Conservation (phyloP, 2,797 vertebrate genomes). For the Netta rufina region DNA sequence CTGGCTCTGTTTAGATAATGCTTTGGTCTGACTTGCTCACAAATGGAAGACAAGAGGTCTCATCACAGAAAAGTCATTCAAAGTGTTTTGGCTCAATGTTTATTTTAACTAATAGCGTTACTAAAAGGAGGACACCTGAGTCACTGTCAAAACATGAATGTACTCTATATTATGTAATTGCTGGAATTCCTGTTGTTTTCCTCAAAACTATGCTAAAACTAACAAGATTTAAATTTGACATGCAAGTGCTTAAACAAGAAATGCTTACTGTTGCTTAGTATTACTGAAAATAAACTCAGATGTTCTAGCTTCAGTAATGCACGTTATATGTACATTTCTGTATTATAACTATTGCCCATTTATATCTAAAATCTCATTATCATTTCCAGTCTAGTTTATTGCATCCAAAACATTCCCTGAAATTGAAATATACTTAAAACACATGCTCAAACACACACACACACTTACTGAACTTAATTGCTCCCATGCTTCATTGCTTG, state of each 20-base stretch:
- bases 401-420: not conserved
- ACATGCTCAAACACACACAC: not conserved
- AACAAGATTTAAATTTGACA: not conserved
- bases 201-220: not conserved
- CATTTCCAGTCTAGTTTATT: not conserved
- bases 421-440: not conserved
- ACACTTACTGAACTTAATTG: slow-evolving; percentile 85
- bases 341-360: not conserved
- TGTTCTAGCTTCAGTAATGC: not conserved
- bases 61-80: not conserved
- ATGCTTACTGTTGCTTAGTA: not conserved
- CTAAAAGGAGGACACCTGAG: not conserved
- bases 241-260: not conserved
- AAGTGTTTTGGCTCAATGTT: not conserved
- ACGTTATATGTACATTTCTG: not conserved
- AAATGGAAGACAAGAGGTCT: not conserved
- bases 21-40: not conserved
- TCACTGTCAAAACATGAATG: not conserved
- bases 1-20: not conserved
- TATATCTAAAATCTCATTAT: not conserved
- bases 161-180: not conserved
- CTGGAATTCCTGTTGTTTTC: not conserved
- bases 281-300: not conserved
- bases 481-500: slow-evolving; percentile 96
- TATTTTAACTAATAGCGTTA: not conserved